phyloP scores from a whole-genome alignment of 2,888 invertebrate species.

The Catonia carolina region DNA sequence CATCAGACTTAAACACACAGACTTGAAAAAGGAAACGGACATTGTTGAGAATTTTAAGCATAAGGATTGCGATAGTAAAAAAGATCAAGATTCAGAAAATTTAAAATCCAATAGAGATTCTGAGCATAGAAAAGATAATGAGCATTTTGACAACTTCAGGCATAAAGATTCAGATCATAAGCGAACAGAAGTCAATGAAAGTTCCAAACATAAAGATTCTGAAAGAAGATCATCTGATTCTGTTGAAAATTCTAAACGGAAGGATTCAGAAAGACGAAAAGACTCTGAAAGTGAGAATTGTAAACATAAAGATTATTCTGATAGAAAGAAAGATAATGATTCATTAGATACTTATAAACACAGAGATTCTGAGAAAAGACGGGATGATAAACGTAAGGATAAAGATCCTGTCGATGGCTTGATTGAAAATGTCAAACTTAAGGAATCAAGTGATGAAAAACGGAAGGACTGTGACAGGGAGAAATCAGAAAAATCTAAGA shows the following conservation, averaged over 20 bases:
- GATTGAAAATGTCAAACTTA: conserved; percentile 15
- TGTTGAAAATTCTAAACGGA: conserved; percentile 16
- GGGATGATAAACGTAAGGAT: conserved; percentile 32
- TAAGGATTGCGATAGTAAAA: conserved; percentile 32
- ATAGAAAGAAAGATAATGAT: conserved; percentile 27
- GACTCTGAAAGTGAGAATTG: conserved; percentile 34
- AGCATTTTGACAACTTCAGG: conserved; percentile 36
- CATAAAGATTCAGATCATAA: conserved; percentile 41
- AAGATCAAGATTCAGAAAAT: conserved; percentile 51
- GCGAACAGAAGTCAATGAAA: conserved; percentile 24
- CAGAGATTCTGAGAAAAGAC: conserved; percentile 29
- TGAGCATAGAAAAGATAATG: conserved; percentile 39
- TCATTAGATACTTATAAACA: conserved; percentile 23
- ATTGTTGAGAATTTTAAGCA: conserved; percentile 17
- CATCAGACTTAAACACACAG: conserved; percentile 25
- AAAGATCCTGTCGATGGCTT: conserved; percentile 23
- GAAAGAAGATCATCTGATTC: conserved; percentile 23
- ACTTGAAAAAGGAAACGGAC: conserved; percentile 27
- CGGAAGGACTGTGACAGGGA: conserved; percentile 29
- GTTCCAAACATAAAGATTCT: conserved; percentile 16
- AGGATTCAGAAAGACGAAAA: conserved; percentile 31
- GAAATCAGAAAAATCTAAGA: conserved; percentile 30
- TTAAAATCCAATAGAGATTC: conserved; percentile 41
- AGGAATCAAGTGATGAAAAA: conserved; percentile 29
- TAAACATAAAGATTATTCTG: conserved; percentile 26